phyloP scores from a whole-genome alignment of 2,888 invertebrate species.

The Ormyrus labotus region DNA sequence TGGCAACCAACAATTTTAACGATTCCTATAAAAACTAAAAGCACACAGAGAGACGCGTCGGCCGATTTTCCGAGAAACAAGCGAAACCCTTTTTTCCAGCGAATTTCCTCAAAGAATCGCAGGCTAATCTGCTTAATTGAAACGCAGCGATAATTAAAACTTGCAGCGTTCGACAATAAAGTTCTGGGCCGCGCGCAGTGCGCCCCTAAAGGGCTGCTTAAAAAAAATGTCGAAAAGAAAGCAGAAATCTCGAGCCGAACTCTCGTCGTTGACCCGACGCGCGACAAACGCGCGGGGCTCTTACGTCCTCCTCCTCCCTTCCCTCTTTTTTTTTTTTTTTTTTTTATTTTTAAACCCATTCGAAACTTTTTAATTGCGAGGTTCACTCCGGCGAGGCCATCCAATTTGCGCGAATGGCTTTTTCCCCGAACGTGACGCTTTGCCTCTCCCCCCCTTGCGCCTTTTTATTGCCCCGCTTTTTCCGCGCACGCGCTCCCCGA shows the following conservation, averaged over 20 bases:
- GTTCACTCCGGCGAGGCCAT: conserved; percentile 64
- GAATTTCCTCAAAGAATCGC: too few relatives aligned
- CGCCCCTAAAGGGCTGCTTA: neutral
- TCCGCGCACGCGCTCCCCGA: neutral
- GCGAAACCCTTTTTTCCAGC: too few relatives aligned
- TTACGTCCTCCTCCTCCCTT: conserved; percentile 1
- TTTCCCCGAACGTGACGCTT: conserved; percentile 65
- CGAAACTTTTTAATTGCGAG: conserved; percentile 73
- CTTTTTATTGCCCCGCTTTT: conserved; percentile 29
- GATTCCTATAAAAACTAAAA: neutral
- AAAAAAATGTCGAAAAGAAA: conserved; percentile 35
- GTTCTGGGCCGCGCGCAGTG: neutral
- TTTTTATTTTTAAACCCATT: conserved; percentile 61
- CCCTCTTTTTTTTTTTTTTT: conserved; percentile 11
- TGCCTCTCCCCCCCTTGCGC: neutral
- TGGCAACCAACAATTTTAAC: neutral
- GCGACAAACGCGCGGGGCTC: conserved; percentile 33
- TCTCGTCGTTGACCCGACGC: neutral
- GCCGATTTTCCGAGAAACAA: too few relatives aligned
- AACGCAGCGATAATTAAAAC: conserved; percentile 42
- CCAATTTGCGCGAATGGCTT: conserved; percentile 72
- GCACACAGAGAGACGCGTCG: too few relatives aligned
- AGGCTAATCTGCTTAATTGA: conserved; percentile 20
- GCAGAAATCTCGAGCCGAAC: conserved; percentile 24
- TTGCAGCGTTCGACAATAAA: conserved; percentile 22